Base-by-base conservation (phyloP, 2,113 vertebrate genomes). In the Nothocercus nigrocapillus region DNA sequence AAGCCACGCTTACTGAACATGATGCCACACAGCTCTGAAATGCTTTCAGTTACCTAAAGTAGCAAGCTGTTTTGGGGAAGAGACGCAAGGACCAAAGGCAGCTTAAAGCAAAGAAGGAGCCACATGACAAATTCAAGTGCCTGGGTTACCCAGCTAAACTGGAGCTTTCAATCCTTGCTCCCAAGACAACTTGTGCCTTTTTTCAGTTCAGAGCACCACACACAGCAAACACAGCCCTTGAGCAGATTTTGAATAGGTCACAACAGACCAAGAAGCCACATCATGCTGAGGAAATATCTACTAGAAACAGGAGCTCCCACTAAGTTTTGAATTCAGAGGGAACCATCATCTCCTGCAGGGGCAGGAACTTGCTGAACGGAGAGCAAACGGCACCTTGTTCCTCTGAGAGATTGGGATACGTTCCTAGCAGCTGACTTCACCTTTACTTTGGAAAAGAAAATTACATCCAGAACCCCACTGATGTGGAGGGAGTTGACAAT, bases 11-110 rank as follows among this genome's bases (percentile, higher is more conserved):
- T 51, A 20, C 44, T 63, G 40, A 62, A 18, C 59, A 34, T 9
- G 22, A 51, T 0, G 0, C 6, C 66, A 13, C 0, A 0, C 64
- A 85, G 51, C 27, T 27, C 20, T 73, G 24, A 3, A 30, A 66
- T 62, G 32, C 28, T 40, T 90, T 77, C 69, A 72, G 45, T 17
- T 45, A 81, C 18, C 45, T 61, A 24, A 81, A 56, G 14, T 5
- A 80, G 44, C 45, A 84, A 44, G 28, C 24, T 22, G 30, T 67
- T 51, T 75, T 15, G 5, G 18, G 10, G 11, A 86, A 91, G 34
- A 75, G 11, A 54, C 51, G 20, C 40, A 49, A 90, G 34, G 78
- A 75, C 7, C 8, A 64, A 69, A 79, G 34, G 44, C 27, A 93
- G 17, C 17, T 15, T 13, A 70, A 61, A n/a, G 21, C n/a, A 70